Evolutionary conservation across 2,797 vertebrate genomes (phyloP), one percentile per base, ranked within the genome.

Genomic region (Pseudopleuronectes americanus): DNA sequence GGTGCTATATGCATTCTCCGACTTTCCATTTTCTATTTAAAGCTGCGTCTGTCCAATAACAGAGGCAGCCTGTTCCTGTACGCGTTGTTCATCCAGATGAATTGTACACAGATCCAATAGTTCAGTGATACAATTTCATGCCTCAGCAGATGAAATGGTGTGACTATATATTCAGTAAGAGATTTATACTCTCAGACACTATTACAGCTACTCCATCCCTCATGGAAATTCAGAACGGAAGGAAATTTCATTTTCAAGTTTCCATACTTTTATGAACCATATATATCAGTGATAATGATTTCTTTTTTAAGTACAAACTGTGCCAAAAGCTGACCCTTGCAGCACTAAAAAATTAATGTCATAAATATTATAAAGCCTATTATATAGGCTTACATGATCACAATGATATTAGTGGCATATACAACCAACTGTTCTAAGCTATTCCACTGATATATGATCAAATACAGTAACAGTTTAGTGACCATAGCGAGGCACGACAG

Each of bases 121-220:
- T 36, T 70, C 60, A 63, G 62, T 41, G 57, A 79, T 60, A 58
- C 65, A 76, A 63, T 83, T 64, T 83, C 56, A 67, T 74, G 73
- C 43, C 47, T 71, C 41, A 60, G 56, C 47, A 72, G 53, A 61
- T 57, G 47, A 65, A 65, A 72, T 31, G 21, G 9, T 19, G 48
- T 49, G 33, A 61, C 63, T 49, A 48, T 53, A 57, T 31, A 58
- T 65, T 54, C 23, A 64, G 26, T 49, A 28, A 3, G 8, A 45
- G 58, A n/a, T 33, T 55, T 26, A 57, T 49, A 56, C 28, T 54
- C 62, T 54, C 28, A 55, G 63, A 57, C 23, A 12, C 49, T n/a
- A 60, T 60, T 61, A 74, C 60, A 70, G 24, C 58, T 60, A 43
- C 47, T 41, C 12, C 28, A 22, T 43, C 45, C 56, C 21, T 69